Evolutionary conservation across 2,113 vertebrate genomes (phyloP), one percentile per base, ranked within the genome.

Genomic region (Rhadina sibilatrix): DNA sequence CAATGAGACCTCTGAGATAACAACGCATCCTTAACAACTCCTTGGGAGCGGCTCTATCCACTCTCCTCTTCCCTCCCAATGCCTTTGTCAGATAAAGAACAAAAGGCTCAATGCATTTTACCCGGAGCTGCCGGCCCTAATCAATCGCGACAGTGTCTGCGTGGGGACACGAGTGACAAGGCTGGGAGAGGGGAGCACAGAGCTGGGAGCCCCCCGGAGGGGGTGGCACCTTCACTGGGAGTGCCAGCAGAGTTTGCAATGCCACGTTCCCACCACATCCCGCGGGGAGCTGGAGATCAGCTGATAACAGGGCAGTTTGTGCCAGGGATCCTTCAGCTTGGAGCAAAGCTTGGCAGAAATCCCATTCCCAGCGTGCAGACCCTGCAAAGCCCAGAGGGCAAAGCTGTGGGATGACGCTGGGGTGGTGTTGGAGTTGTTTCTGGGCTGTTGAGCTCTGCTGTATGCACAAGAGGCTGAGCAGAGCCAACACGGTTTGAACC

Each of bases 21-120:
- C 83, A 54, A 49, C 0, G 7, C 35, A 12, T 60, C 94, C 64
- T 5, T 66, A 92, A 77, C 83, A 83, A 21, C 68, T 56, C 33
- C 70, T 77, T 17, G 3, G 5, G 66, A 72, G 78, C 50, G 13
- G 5, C 18, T 85, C 74, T 69, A 25, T 35, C 65, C 28, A 5
- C 87, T 40, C 27, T 2, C 56, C 14, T 35, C 64, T 83, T 60
- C 88, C 61, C 70, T 75, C 87, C 69, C 82, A 78, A 18, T 1
- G n/a, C 52, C 47, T 89, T 42, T 68, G 40, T 60, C 70, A 86
- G 93, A 64, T 35, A 63, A 90, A 90, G 93, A 96, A 92, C 93
- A 93, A 86, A 83, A 75, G 44, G 74, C 75, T 92, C 85, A 12
- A 1, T 18, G 83, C 61, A 16, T 42, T 38, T 92, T 6, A 35